Percentiles rank a stretch among this genome's conserved stretches.
Conservation (phyloP, 2,797 vertebrate species). For the Coendou prehensilis region DNA sequence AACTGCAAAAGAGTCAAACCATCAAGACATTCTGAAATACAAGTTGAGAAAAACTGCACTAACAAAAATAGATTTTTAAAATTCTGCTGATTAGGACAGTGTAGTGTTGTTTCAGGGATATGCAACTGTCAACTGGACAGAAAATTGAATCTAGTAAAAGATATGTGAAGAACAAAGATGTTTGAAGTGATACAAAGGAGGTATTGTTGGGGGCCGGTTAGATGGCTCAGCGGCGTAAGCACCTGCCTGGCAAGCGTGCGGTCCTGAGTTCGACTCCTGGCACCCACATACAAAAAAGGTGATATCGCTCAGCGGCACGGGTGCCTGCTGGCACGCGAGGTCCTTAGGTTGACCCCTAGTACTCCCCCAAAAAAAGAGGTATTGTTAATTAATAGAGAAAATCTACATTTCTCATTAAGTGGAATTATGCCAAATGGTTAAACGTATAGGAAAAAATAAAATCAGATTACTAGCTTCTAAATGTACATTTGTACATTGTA, state of each 20-base stretch:
- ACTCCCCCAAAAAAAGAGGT: not conserved
- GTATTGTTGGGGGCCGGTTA: no score
- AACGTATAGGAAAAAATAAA: not conserved
- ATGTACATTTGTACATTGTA: no score
- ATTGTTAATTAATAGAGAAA: not conserved
- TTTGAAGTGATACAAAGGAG: not conserved
- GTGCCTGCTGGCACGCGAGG: no score
- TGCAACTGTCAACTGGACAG: not conserved
- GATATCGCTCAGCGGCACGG: no score
- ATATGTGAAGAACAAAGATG: not conserved
- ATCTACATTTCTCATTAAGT: not conserved
- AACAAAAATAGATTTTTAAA: not conserved
- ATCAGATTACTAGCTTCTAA: not conserved
- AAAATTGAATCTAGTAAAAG: not conserved
- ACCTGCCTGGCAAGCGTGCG: no score
- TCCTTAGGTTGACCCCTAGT: no score
- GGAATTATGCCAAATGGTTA: not conserved
- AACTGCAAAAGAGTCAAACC: not conserved
- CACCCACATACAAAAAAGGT: no score
- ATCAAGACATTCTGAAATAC: conserved; percentile 3
- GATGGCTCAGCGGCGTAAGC: no score
- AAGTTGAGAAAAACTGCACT: not conserved
- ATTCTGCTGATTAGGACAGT: not conserved
- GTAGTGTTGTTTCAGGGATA: not conserved
- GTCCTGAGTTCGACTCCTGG: no score